These are phyloP conservation scores for Maniola jurtina DNA, from an alignment of 1,140 invertebrate species.

Conservation along the genomic window DNA sequence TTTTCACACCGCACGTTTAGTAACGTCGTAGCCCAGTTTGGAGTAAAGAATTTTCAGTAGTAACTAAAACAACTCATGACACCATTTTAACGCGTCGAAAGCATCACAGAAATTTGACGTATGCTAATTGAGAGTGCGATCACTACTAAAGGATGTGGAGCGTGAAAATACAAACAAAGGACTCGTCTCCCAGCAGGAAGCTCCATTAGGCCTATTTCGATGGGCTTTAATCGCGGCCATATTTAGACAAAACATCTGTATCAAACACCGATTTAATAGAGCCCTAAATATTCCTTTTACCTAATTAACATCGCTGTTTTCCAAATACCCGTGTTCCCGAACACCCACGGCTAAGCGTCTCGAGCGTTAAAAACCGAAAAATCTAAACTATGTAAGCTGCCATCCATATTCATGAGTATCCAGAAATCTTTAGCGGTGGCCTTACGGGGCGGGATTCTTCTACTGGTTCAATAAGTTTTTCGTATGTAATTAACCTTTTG, in stretches of 20 bases:
- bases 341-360: slow-evolving; percentile 52
- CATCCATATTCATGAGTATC: slow-evolving; percentile 68
- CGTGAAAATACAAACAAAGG: slow-evolving; percentile 1
- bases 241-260: slow-evolving; percentile 30
- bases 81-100: no score
- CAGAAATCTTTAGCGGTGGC: slow-evolving; percentile 68
- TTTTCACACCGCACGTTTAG: no score
- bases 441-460: slow-evolving; percentile 57
- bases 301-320: slow-evolving; percentile 41
- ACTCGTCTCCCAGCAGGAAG: not conserved
- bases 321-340: slow-evolving; percentile 39
- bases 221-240: slow-evolving; percentile 10
- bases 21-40: no score
- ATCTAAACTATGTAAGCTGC: slow-evolving; percentile 61
- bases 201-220: slow-evolving; percentile 11
- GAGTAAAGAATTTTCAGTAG: no score
- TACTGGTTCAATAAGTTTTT: slow-evolving; percentile 60
- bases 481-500: slow-evolving; percentile 66
- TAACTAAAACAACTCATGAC: no score
- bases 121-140: no score
- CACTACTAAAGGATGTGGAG: not conserved
- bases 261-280: slow-evolving; percentile 34
- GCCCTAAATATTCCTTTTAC: slow-evolving; percentile 36
- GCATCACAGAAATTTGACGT: no score
- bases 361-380: slow-evolving; percentile 49